A percentile compares a stretch with the other conserved stretches of the same genome.
phyloP scores from a whole-genome alignment of 2,113 vertebrate species.

The Coryphaenoides rupestris region DNA sequence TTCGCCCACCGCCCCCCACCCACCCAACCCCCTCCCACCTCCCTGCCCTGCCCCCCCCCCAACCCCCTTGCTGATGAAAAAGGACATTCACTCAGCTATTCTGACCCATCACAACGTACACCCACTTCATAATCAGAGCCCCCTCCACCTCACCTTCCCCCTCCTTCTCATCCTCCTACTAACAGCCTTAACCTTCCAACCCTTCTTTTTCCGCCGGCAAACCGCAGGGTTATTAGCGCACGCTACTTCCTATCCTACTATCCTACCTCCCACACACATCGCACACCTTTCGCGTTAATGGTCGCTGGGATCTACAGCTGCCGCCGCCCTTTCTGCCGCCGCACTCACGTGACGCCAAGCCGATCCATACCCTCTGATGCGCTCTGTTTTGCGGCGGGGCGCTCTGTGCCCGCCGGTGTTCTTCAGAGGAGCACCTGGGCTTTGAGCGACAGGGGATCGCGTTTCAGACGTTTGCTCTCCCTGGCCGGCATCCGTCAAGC shows the following conservation, averaged over 20 bases:
- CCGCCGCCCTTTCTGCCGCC: background rate
- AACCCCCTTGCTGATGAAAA: slow-evolving; percentile 4
- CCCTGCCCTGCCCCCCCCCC: slow-evolving; percentile 30
- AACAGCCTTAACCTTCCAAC: background rate
- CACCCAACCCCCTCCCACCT: slow-evolving; percentile 44
- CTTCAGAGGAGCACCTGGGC: too few relatives aligned
- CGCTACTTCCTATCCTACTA: background rate
- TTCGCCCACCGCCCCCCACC: slow-evolving; percentile 57
- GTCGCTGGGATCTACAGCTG: background rate
- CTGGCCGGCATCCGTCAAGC: too few relatives aligned
- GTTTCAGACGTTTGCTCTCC: too few relatives aligned
- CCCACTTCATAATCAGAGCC: slow-evolving; percentile 69
- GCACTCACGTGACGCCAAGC: background rate
- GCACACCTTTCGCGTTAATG: background rate
- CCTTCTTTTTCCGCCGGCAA: background rate
- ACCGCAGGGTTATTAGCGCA: background rate
- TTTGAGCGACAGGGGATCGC: too few relatives aligned
- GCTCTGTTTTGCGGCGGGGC: too few relatives aligned
- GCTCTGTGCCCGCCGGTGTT: too few relatives aligned
- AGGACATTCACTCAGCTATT: slow-evolving; percentile 3
- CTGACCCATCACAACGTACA: slow-evolving; percentile 38
- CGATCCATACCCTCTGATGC: slow-evolving; percentile 14
- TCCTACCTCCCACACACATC: too few relatives aligned
- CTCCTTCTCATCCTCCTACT: slow-evolving; percentile 23
- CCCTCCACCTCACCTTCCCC: slow-evolving; percentile 18